These are phyloP conservation scores for Agapetus fuscipes DNA, from an alignment of 2,888 invertebrate species.

Conservation along the genomic window DNA sequence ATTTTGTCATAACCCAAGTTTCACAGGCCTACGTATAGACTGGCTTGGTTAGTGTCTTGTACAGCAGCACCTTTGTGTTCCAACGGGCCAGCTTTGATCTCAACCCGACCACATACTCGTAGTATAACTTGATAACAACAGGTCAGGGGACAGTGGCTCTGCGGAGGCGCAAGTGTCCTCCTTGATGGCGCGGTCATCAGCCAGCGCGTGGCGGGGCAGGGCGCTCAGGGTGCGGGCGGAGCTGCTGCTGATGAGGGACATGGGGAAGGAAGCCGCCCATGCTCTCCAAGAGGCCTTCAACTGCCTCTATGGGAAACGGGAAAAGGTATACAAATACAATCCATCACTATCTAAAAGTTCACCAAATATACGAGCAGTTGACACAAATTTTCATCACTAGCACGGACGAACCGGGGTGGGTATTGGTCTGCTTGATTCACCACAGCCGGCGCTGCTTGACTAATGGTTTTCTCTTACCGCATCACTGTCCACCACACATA, in stretches of 20 bases:
- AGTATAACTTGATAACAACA: conserved; percentile 23
- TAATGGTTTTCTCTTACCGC: too few relatives aligned
- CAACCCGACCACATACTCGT: background rate
- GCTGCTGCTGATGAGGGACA: conserved; percentile 34
- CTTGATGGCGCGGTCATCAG: conserved; percentile 37
- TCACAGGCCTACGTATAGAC: background rate
- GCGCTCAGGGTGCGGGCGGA: conserved; percentile 39
- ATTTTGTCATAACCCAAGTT: conserved; percentile 2
- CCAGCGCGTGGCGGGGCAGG: conserved; percentile 32
- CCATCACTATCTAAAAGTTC: too few relatives aligned
- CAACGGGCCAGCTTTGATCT: too few relatives aligned
- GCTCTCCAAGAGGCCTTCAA: conserved; percentile 37
- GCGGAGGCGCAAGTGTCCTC: conserved; percentile 35
- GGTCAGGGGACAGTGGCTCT: conserved; percentile 33
- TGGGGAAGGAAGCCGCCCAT: conserved; percentile 37
- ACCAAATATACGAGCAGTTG: too few relatives aligned
- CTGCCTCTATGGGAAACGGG: conserved; percentile 34
- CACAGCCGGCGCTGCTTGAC: too few relatives aligned
- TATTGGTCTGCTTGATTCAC: too few relatives aligned
- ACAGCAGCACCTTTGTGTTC: too few relatives aligned
- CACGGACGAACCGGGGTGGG: too few relatives aligned
- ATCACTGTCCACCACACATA: too few relatives aligned
- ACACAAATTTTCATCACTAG: too few relatives aligned
- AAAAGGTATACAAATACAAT: too few relatives aligned
- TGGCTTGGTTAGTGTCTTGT: too few relatives aligned